Evolutionary conservation across 2,888 invertebrate genomes (phyloP).

Genomic region (Chesias legatella): DNA sequence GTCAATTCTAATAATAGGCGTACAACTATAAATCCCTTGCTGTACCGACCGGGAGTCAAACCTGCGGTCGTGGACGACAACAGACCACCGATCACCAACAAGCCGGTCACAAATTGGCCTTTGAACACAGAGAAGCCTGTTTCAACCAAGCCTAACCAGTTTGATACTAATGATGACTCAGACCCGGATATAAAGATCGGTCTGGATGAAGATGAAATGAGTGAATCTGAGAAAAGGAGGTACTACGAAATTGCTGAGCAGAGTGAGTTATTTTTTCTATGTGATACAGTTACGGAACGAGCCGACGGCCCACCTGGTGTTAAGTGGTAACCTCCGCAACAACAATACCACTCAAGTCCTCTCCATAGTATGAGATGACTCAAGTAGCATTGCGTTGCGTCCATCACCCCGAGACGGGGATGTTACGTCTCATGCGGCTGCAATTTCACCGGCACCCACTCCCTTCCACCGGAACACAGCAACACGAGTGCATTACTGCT

Average conservation of each 20-base stretch:
- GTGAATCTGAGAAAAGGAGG: constrained; percentile 46
- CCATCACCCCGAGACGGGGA: too few species aligned
- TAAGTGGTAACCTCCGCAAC: too few species aligned
- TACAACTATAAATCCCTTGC: constrained; percentile 33
- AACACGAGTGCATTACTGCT: too few species aligned
- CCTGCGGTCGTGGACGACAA: constrained; percentile 45
- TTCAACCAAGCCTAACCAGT: constrained; percentile 3
- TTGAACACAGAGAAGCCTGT: constrained; percentile 9
- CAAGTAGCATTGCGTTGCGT: too few species aligned
- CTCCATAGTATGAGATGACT: too few species aligned
- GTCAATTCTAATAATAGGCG: constrained; percentile 21
- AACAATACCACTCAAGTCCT: too few species aligned
- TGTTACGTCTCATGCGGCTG: too few species aligned
- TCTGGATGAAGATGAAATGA: constrained; percentile 60
- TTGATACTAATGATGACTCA: constrained; percentile 1
- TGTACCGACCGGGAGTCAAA: constrained; percentile 51
- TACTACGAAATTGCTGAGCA: constrained; percentile 54
- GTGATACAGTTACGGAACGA: too few species aligned
- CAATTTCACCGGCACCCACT: too few species aligned
- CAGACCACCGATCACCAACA: constrained; percentile 62
- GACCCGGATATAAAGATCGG: constrained; percentile 50
- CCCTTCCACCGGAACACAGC: too few species aligned
- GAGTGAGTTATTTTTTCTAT: too few species aligned
- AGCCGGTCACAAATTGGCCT: constrained; percentile 34
- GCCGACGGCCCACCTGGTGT: too few species aligned